Percentiles rank a stretch among this genome's conserved stretches.
phyloP scores from a whole-genome alignment of 2,888 invertebrate species.

The Panorpa germanica region DNA sequence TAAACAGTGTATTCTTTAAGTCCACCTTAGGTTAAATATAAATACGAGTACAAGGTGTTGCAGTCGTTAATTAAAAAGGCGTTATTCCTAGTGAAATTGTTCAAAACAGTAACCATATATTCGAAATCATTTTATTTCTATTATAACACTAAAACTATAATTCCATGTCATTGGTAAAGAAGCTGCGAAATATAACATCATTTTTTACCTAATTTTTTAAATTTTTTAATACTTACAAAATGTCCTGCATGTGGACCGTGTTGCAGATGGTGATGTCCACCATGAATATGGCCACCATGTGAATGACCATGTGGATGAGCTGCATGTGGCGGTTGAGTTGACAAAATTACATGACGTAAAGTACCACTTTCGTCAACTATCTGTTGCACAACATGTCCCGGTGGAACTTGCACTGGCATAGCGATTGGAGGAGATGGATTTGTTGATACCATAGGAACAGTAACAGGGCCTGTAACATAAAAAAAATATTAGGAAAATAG shows the following conservation, averaged over 20 bases:
- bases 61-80: too few species aligned
- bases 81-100: too few species aligned
- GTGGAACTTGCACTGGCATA: conserved; percentile 83
- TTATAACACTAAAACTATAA: too few species aligned
- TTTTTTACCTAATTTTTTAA: not conserved
- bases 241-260: conserved; percentile 34
- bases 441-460: conserved; percentile 71
- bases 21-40: too few species aligned
- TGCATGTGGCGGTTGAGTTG: conserved; percentile 41
- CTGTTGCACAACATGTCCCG: conserved; percentile 79
- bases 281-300: conserved; percentile 23
- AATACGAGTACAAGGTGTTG: too few species aligned
- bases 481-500: conserved; percentile 11
- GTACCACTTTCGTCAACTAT: conserved; percentile 81
- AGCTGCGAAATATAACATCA: conserved; percentile 1
- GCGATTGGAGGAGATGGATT: conserved; percentile 57
- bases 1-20: too few species aligned
- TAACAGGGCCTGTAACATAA: conserved; percentile 51
- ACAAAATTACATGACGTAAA: conserved; percentile 76
- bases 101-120: too few species aligned
- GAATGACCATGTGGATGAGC: conserved; percentile 23
- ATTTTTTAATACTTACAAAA: conserved; percentile 35
- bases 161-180: too few species aligned
- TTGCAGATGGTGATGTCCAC: conserved; percentile 32
- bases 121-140: too few species aligned